Evolutionary conservation across 64 coral and sea anemone species (phyloP).

Genomic region (Montipora efflorescens): DNA sequence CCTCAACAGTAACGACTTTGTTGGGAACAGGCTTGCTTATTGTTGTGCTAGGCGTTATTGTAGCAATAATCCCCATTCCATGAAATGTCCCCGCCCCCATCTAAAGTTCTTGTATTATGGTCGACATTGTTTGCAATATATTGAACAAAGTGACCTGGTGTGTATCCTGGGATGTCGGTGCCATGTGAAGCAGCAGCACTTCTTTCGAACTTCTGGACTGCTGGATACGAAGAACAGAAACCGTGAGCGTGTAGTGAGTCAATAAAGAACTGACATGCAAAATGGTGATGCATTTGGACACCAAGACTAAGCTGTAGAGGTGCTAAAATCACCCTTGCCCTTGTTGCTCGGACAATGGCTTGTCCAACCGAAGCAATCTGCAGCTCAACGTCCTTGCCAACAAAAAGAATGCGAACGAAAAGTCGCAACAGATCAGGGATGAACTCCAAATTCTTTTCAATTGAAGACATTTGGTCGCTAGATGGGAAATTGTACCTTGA

Average conservation of each 20-base stretch:
- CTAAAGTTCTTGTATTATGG: not conserved
- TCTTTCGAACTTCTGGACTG: slow-evolving; percentile 33
- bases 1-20: not conserved
- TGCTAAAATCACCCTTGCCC: slow-evolving; percentile 9
- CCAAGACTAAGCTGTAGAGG: slow-evolving; percentile 40
- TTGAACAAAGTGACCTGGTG: not conserved
- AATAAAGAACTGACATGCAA: slow-evolving; percentile 17
- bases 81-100: not conserved
- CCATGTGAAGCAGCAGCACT: slow-evolving; percentile 18
- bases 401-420: slow-evolving; percentile 24
- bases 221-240: slow-evolving; percentile 39
- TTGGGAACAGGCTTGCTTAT: not conserved
- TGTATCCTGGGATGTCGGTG: not conserved
- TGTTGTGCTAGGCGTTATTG: not conserved
- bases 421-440: slow-evolving; percentile 18
- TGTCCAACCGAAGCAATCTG: slow-evolving; percentile 26
- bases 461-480: not conserved
- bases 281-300: slow-evolving; percentile 35
- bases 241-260: slow-evolving; percentile 27
- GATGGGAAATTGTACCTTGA: slow-evolving; percentile 43
- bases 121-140: not conserved
- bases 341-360: slow-evolving; percentile 14
- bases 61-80: slow-evolving; percentile 9
- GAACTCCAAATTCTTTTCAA: slow-evolving; percentile 20
- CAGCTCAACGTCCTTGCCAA: slow-evolving; percentile 36